Percentiles rank a stretch among this genome's conserved stretches.
phyloP scores from a whole-genome alignment of 2,797 vertebrate genomes.

The Pseudomugil tenellus region DNA sequence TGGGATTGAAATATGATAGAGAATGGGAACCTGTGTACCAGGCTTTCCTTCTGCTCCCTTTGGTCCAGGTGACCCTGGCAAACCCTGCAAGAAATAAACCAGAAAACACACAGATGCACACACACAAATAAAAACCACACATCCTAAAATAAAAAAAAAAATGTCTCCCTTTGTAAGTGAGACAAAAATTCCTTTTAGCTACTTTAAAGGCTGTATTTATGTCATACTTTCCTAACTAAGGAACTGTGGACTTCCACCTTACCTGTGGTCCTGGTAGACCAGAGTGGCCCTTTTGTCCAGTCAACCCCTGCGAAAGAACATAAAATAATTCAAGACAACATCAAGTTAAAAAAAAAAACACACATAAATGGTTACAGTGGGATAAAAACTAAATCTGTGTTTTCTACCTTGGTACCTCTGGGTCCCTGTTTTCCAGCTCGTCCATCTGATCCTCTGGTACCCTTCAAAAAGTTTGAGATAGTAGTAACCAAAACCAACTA shows the following conservation, averaged over 20 bases:
- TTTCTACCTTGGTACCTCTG: slow-evolving; percentile 84
- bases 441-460: slow-evolving; percentile 85
- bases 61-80: slow-evolving; percentile 81
- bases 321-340: neutral
- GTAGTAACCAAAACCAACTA: slow-evolving; percentile 22
- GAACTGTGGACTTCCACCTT: slow-evolving; percentile 37
- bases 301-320: slow-evolving; percentile 67
- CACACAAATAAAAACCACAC: slow-evolving; percentile 4
- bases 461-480: slow-evolving; percentile 77
- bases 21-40: slow-evolving; percentile 98
- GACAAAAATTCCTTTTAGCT: too few species aligned
- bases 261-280: slow-evolving; percentile 80
- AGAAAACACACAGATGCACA: slow-evolving; percentile 38
- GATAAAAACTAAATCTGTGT: too few species aligned
- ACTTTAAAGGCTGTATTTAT: neutral
- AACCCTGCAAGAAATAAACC: slow-evolving; percentile 79
- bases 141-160: too few species aligned
- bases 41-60: slow-evolving; percentile 94
- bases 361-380: too few species aligned
- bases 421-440: slow-evolving; percentile 80
- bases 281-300: slow-evolving; percentile 72
- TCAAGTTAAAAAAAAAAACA: neutral
- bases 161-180: too few species aligned
- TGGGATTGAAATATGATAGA: slow-evolving; percentile 84
- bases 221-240: too few species aligned